Base-by-base conservation (phyloP, 1,140 invertebrate species). In the Plutomurus gul region DNA sequence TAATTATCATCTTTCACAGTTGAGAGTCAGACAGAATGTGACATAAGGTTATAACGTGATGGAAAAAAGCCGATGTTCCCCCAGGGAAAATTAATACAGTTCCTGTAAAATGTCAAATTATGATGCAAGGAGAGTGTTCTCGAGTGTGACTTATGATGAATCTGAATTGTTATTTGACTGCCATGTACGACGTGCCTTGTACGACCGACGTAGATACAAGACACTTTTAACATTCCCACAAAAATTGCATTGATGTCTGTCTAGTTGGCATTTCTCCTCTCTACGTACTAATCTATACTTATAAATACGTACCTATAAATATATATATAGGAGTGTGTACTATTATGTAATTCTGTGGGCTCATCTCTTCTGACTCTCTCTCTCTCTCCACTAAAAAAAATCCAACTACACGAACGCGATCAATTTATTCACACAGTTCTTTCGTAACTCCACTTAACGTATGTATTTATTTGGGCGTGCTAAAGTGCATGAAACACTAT, bases 51-150 rank as follows among this genome's bases (percentile, higher is more conserved):
- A 43, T 80, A 79, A 81, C 43, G 70, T 79, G 65, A 76, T 79
- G 79, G 77, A 83, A 83, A 78, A 83, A 81, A 81, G 73, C 73
- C 70, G 76, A 83, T 83, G 79, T 79, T 76, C 76, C 82, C 80
- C 82, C 60, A 22, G 82, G 80, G 82, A 83, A 51, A 83, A 81
- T 81, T 83, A 83, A 81, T 81, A 80, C 60, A 78, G 80, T 78
- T 77, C 78, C 49, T 78, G 76, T 81, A 81, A 83, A 83, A 83
- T 83, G 82, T 83, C 82, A 83, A 80, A 81, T 83, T 83, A 81
- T 83, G 74, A 83, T 83, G 80, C 73, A 77, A 65, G 27, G 76
- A 83, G 76, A 80, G 79, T 75, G 72, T 47, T 77, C 78, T 83
- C 77, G 75, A 81, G 76, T 80, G 76, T 79, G 76, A 78, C 82